A percentile compares a stretch with the other conserved stretches of the same genome.
These are phyloP conservation scores for Ciconia nigra DNA, from an alignment of 2,797 vertebrate species.

Conservation along the genomic window DNA sequence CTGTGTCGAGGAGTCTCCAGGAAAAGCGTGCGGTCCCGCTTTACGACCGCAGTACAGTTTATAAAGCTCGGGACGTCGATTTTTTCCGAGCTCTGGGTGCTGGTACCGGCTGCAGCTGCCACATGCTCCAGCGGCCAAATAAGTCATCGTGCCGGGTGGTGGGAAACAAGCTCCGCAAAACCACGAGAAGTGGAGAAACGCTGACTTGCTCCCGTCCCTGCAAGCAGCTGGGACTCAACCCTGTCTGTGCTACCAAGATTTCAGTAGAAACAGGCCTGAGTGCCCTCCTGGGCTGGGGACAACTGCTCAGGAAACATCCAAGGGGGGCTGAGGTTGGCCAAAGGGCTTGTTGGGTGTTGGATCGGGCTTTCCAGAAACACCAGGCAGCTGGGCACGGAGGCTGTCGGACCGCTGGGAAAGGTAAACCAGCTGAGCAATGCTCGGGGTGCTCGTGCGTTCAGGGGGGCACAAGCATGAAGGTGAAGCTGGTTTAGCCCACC, in stretches of 20 bases:
- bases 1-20: accelerated
- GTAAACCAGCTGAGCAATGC: background rate
- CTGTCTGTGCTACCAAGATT: background rate
- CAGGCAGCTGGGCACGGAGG: accelerated
- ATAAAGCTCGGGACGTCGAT: background rate
- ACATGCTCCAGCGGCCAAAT: background rate
- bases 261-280: background rate
- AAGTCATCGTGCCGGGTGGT: background rate
- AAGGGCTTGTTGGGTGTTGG: background rate
- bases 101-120: background rate
- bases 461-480: accelerated
- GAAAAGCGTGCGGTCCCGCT: background rate
- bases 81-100: background rate
- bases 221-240: background rate
- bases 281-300: background rate
- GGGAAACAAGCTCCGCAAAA: background rate
- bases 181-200: background rate
- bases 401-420: background rate
- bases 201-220: background rate
- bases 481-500: background rate
- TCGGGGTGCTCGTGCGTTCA: background rate
- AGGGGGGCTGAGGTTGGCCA: background rate
- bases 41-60: background rate
- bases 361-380: background rate
- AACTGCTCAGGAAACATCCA: background rate